Conservation (phyloP, 1,140 invertebrate species). For the Latrodectus geometricus region DNA sequence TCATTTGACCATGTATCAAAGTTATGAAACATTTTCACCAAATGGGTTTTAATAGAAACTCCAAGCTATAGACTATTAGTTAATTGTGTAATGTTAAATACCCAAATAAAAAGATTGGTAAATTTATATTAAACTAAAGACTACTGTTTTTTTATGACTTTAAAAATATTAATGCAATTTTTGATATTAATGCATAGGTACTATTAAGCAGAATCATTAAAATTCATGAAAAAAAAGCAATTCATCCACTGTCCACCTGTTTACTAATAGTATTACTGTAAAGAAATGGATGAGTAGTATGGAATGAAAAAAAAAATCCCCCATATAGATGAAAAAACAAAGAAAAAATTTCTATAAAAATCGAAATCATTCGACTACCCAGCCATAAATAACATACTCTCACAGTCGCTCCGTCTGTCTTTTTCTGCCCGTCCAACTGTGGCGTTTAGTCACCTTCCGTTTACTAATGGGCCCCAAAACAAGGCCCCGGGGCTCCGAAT, state of each 20-base stretch:
- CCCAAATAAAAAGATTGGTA: too few relatives aligned
- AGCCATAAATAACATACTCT: background rate
- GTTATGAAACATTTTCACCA: too few relatives aligned
- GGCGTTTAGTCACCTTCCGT: conserved; percentile 48
- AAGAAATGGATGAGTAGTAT: background rate
- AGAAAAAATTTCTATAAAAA: background rate
- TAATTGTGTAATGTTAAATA: too few relatives aligned
- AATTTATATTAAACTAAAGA: too few relatives aligned
- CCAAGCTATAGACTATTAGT: too few relatives aligned
- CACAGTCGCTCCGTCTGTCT: too few relatives aligned
- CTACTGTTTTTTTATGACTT: too few relatives aligned
- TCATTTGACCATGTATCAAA: too few relatives aligned
- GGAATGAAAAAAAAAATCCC: background rate
- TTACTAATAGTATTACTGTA: background rate
- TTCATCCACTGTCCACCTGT: background rate
- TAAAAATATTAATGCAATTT: too few relatives aligned
- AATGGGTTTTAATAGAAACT: too few relatives aligned
- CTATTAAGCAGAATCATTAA: too few relatives aligned
- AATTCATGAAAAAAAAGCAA: background rate
- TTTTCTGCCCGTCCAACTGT: background rate
- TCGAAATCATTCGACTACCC: background rate
- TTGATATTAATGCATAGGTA: too few relatives aligned
- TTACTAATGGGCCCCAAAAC: conserved; percentile 56
- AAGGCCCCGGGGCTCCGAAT: conserved; percentile 1
- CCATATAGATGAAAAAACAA: background rate